A percentile compares a stretch with the other conserved stretches of the same genome.
Evolutionary conservation across 2,888 invertebrate genomes (phyloP).

Genomic region (Lasius platythorax): DNA sequence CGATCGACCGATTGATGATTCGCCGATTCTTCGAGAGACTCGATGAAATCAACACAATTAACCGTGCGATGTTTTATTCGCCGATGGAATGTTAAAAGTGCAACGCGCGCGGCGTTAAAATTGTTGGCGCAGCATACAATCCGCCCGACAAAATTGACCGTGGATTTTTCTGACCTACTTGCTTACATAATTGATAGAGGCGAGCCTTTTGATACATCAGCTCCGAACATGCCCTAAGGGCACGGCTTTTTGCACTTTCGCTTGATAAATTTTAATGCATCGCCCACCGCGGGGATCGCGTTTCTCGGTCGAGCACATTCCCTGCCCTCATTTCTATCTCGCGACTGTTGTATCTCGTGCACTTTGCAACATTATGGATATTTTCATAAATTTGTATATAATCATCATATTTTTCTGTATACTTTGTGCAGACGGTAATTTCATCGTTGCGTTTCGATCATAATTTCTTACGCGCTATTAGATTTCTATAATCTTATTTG

Average conservation of each 20-base stretch:
- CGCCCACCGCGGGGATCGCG: background rate
- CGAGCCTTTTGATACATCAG: conserved; percentile 51
- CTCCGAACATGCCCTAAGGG: conserved; percentile 7
- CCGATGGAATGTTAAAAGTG: background rate
- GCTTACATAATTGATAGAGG: conserved; percentile 74
- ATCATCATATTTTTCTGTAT: background rate
- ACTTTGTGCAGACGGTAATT: background rate
- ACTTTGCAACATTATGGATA: background rate
- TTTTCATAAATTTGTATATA: conserved; percentile 8
- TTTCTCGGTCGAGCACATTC: background rate
- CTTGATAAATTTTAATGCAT: conserved; percentile 20
- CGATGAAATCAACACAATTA: conserved; percentile 39
- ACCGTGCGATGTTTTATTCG: conserved; percentile 11
- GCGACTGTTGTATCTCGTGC: background rate
- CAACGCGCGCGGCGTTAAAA: background rate
- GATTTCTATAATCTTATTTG: background rate
- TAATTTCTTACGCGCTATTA: background rate
- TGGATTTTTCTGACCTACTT: conserved; percentile 78
- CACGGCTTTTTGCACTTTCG: conserved; percentile 13
- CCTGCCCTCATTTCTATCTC: conserved; percentile 14
- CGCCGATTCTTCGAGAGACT: background rate
- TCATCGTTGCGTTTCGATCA: conserved; percentile 2
- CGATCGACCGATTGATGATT: background rate
- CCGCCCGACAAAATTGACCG: conserved; percentile 73
- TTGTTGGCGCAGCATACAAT: conserved; percentile 29